Evolutionary conservation across 30 jellyfish, hydroid and myxozoan genomes (phyloP), one percentile per base, ranked within the genome.

Genomic region (Clytia hemisphaerica): DNA sequence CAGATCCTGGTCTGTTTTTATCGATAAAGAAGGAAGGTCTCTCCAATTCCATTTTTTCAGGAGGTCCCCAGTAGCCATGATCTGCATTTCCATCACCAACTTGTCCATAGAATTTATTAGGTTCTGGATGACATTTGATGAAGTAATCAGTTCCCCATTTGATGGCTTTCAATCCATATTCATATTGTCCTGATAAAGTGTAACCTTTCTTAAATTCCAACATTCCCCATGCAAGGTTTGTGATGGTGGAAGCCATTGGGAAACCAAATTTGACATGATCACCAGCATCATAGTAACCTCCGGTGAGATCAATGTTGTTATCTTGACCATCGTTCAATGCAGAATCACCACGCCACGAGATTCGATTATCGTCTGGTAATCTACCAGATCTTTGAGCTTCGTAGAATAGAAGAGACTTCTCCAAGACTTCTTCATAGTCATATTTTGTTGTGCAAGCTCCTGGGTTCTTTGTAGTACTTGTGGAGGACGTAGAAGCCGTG

Each of bases 251-350:
- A 19, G 94, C 94, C 68, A 67, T 79, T 42, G 95, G 95, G 36
- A 83, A 83, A 37, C 66, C 71, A 46, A 83, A 83, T 45, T 83
- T 83, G 50, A 83, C 95, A 22, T 40, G 55, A 53, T 83, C 95
- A 5, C 95, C 95, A 35, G 95, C 95, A 51, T 83, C 95, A 58
- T 75, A 83, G 58, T 83, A 83, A 5, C 95, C 94, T 10, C 93
- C 93, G 12, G 83, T 19, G 6, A 80, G 83, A 42, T 83, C 89
- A 30, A 27, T 54, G 2, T 70, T 71, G 33, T 21, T 76, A n/a
- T 33, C 73, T 16, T 37, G 24, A 14, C 92, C 93, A 69, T 83
- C 95, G 4, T 67, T 29, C 2, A 71, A 36, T 9, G 85, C 80
- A 3, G 95, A 65, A 40, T 67, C 93, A 25, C 29, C 32, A 12